phyloP scores from a whole-genome alignment of 2,888 invertebrate genomes.

The Troilus luridus region DNA sequence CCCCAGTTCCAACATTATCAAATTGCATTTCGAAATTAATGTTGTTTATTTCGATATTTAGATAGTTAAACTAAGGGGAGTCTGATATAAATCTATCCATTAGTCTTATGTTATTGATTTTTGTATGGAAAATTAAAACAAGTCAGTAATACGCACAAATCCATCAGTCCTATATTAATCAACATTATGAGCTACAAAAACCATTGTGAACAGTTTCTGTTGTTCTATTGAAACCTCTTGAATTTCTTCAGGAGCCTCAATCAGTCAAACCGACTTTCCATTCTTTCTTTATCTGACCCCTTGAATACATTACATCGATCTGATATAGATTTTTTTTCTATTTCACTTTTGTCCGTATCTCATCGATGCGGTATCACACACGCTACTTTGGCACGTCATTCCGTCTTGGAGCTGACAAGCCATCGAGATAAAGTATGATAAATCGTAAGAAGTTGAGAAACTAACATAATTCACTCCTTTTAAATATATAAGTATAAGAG shows the following conservation, averaged over 20 bases:
- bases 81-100: too few species aligned
- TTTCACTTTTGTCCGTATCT: neutral
- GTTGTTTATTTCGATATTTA: too few species aligned
- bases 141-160: too few species aligned
- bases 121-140: too few species aligned
- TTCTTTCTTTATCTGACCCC: neutral
- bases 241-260: neutral
- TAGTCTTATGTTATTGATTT: too few species aligned
- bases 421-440: conserved; percentile 38
- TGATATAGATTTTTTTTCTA: neutral
- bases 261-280: neutral
- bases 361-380: conserved; percentile 32
- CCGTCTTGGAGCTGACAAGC: neutral
- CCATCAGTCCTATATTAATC: too few species aligned
- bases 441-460: conserved; percentile 33
- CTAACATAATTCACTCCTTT: neutral
- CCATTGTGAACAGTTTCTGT: neutral
- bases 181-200: too few species aligned
- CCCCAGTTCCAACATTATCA: too few species aligned
- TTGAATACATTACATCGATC: neutral
- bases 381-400: conserved; percentile 29
- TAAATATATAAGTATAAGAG: neutral
- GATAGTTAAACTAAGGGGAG: too few species aligned
- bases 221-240: neutral
- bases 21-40: too few species aligned